phyloP scores from a whole-genome alignment of 2,888 invertebrate genomes.

The Chirona hameri region DNA sequence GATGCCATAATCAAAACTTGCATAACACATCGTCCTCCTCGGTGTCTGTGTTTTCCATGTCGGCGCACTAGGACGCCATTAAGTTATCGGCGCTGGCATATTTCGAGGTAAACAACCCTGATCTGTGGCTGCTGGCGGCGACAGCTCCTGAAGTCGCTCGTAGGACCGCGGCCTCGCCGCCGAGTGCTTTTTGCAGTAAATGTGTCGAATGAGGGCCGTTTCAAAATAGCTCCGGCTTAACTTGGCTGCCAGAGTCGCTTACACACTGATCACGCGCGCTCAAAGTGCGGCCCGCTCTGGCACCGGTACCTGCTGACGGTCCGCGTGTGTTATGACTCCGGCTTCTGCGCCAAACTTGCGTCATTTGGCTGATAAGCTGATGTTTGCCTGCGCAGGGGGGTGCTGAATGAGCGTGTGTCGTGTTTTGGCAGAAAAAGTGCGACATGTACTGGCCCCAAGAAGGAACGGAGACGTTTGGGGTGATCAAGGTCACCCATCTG shows the following conservation, averaged over 20 bases:
- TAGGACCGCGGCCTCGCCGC: neutral
- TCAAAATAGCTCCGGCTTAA: neutral
- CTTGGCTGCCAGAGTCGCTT: no score
- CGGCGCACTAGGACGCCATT: neutral
- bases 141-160: no score
- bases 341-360: neutral
- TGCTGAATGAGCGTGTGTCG: neutral
- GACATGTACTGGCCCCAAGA: slow-evolving; percentile 99
- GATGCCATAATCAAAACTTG: no score
- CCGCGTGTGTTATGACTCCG: no score
- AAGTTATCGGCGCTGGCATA: neutral
- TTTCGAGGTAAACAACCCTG: neutral
- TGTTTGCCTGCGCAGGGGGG: neutral
- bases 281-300: no score
- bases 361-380: neutral
- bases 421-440: slow-evolving; percentile 71
- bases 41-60: neutral
- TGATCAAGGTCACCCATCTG: slow-evolving; percentile 79
- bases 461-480: slow-evolving; percentile 79
- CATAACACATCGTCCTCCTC: neutral
- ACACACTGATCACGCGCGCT: no score
- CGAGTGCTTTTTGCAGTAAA: neutral
- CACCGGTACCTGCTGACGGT: no score
- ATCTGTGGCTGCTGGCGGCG: neutral
- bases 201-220: neutral